Evolutionary conservation across 2,797 vertebrate genomes (phyloP), one percentile per base, ranked within the genome.

Genomic region (Lerista edwardsae): DNA sequence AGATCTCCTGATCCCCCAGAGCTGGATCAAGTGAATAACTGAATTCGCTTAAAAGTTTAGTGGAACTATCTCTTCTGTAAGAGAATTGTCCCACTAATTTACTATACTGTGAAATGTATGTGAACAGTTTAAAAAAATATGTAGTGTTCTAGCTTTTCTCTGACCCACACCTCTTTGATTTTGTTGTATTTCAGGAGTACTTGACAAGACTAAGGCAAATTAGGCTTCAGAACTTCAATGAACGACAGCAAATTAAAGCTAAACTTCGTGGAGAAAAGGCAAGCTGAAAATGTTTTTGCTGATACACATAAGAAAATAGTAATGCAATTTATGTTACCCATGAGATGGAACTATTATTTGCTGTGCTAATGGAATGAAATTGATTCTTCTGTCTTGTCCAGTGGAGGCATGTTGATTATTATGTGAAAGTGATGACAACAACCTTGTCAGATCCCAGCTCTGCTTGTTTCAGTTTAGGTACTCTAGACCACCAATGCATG

Each of bases 221-320:
- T 93, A 96, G 99, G 83, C 94, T 99, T 91, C 98, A 99, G 91
- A 99, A 99, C 95, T 99, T 99, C 89, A 99, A 99, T 80, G 98
- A 99, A 92, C 97, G 99, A 65, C 98, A 98, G 87, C 97, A 99
- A 95, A 98, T 99, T 88, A 98, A 97, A 97, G 99, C 98, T n/a
- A 97, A 97, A 83, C 97, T 99, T 93, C 94, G 97, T 96, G 99
- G 99, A 94, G 97, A 98, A 93, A 98, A 98, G 97, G 99, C 98
- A 95, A 14, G 94, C 93, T 89, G 71, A 90, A 89, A 86, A 89
- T 23, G 27, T 74, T 4, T 10, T 65, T 39, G 39, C 11, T 55
- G 23, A 11, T 31, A 31, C 19, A 23, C n/a, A 68, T 68, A 15
- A 47, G 21, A 11, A 73, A 82, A 74, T 82, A 67, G 65, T 84